A percentile compares a stretch with the other conserved stretches of the same genome.
Conservation (phyloP, 2,888 invertebrate species). For the Brachypterus glaber region DNA sequence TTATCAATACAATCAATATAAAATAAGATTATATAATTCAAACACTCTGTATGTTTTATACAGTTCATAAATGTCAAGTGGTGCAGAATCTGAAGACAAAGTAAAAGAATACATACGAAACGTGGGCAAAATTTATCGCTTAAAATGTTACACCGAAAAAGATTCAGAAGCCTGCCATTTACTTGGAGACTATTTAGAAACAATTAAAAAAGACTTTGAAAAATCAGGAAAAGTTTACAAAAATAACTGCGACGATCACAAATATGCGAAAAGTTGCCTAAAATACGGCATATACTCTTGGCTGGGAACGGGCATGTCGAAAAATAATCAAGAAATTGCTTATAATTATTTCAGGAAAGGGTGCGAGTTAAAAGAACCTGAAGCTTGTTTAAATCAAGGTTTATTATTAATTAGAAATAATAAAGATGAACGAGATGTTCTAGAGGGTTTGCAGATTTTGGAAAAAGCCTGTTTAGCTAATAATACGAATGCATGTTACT, state of each 20-base stretch:
- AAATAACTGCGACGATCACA: conserved; percentile 78
- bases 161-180: conserved; percentile 85
- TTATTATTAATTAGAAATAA: conserved; percentile 53
- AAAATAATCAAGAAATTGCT: conserved; percentile 47
- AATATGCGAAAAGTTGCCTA: conserved; percentile 77
- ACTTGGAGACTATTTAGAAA: conserved; percentile 83
- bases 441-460: conserved; percentile 43
- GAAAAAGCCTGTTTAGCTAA: conserved; percentile 43
- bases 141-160: conserved; percentile 84
- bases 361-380: conserved; percentile 60
- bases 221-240: conserved; percentile 75
- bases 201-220: conserved; percentile 69
- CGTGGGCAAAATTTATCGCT: conserved; percentile 85
- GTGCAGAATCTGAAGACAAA: conserved; percentile 75
- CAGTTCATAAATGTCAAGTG: conserved; percentile 62
- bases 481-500: conserved; percentile 55
- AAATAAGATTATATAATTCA: too few species aligned
- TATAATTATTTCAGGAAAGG: conserved; percentile 68
- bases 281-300: conserved; percentile 71
- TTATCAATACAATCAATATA: too few species aligned
- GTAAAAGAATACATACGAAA: conserved; percentile 85
- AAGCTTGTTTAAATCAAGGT: conserved; percentile 69
- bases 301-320: conserved; percentile 53
- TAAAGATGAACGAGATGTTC: conserved; percentile 30
- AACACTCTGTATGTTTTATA: too few species aligned